Evolutionary conservation across 1,140 invertebrate genomes (phyloP), one percentile per base, ranked within the genome.

Genomic region (Adelges cooleyi): DNA sequence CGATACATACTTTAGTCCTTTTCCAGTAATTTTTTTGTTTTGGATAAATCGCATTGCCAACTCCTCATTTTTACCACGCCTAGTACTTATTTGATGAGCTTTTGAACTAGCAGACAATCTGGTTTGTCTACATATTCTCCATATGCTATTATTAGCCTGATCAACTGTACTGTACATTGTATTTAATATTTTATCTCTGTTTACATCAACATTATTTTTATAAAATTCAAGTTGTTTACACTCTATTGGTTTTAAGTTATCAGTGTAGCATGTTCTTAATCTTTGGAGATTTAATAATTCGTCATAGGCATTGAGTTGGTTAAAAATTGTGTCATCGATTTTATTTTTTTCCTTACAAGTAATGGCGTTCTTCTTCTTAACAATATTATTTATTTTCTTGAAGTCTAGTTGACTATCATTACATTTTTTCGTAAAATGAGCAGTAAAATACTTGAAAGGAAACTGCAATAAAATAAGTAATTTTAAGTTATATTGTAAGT

Each of bases 1-100:
- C n/a, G 44, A 25, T 10, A 62, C 56, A 62, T 62, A 62, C 44
- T 48, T 62, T 33, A 62, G 46, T 33, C 56, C 56, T 33, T 62
- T 62, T 20, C 56, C 56, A 1, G 29, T 9, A 13, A 62, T 62
- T 46, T 29, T 48, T 33, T 62, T 62, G 8, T 62, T 17, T 62
- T 62, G 44, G 10, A 62, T 2, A 46, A 62, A 62, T 22, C 25
- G 38, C 33, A 15, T 5, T 15, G 56, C 56, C 13, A 62, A 62
- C 0, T 62, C 56, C 17, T 48, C 42, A 2, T 62, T 46, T 29
- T 27, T 46, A 46, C 8, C 44, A 29, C 25, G 56, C 27, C 56
- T 62, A 29, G 56, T 62, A 9, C 22, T 15, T 33, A 62, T 62
- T 4, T 62, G 42, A 33, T 62, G 56, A 48, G 56, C 56, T 62